Conservation (phyloP, 2,888 invertebrate genomes). For the Caenorhabditis afra region DNA sequence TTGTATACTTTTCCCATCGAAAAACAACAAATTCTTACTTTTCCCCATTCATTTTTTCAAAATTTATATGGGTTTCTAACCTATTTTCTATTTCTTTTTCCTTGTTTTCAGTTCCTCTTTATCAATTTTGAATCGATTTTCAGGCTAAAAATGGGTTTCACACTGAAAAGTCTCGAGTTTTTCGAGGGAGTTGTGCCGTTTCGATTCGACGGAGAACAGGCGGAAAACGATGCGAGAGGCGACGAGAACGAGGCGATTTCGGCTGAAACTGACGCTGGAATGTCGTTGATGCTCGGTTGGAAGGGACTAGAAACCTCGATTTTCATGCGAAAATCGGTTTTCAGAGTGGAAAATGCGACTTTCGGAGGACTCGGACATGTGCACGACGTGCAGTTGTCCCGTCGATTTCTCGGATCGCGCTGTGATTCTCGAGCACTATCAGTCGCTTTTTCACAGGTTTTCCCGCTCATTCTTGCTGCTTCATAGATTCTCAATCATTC, state of each 20-base stretch:
- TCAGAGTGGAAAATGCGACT: constrained; percentile 58
- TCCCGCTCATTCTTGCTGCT: neutral
- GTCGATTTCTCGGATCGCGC: constrained; percentile 58
- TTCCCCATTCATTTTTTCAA: neutral
- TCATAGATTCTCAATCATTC: neutral
- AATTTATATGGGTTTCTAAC: neutral
- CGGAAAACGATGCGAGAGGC: neutral
- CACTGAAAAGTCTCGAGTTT: constrained; percentile 52
- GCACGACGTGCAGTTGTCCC: constrained; percentile 56
- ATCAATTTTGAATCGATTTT: too few relatives aligned
- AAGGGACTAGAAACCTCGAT: neutral
- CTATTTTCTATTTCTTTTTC: constrained; percentile 5
- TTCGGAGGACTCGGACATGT: constrained; percentile 55
- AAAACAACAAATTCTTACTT: neutral
- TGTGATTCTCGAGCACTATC: constrained; percentile 62
- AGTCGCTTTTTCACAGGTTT: constrained; percentile 37
- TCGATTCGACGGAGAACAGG: constrained; percentile 30
- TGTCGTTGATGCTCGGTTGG: constrained; percentile 50
- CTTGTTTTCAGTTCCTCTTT: neutral
- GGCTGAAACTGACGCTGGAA: constrained; percentile 44
- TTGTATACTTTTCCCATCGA: neutral
- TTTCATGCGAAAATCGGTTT: constrained; percentile 9
- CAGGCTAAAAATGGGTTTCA: constrained; percentile 22
- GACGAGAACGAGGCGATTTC: constrained; percentile 25
- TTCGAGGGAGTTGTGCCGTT: constrained; percentile 42